Evolutionary conservation across 2,797 vertebrate genomes (phyloP).

Genomic region (Malacoctenus gilli): DNA sequence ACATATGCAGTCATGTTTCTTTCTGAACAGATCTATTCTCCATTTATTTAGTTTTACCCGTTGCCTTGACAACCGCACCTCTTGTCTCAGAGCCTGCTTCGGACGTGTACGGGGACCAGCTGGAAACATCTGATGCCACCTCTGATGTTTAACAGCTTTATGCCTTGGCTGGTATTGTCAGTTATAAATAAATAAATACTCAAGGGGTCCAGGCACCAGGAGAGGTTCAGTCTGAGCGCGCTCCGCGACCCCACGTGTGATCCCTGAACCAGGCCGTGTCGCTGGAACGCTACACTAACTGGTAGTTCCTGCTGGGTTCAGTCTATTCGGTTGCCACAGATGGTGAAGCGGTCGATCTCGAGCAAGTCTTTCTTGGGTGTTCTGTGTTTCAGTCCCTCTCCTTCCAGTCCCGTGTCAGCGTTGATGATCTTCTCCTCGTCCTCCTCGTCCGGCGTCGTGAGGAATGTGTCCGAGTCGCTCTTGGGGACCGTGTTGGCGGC

Average conservation of each 20-base stretch:
- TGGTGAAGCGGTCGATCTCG: slow-evolving; percentile 99
- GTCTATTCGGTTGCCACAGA: slow-evolving; percentile 98
- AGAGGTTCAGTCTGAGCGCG: slow-evolving; percentile 49
- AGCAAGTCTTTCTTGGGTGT: slow-evolving; percentile 94
- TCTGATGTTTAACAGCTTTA: slow-evolving; percentile 62
- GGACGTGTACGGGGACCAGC: slow-evolving; percentile 31
- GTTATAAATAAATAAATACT: slow-evolving; percentile 92
- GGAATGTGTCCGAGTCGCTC: slow-evolving; percentile 91
- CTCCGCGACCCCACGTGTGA: slow-evolving; percentile 58
- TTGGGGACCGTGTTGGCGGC: slow-evolving; percentile 82
- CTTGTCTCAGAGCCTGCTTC: slow-evolving; percentile 8
- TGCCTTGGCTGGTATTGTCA: slow-evolving; percentile 70
- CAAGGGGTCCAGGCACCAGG: slow-evolving; percentile 59
- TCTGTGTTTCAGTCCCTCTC: slow-evolving; percentile 85
- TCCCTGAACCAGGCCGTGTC: slow-evolving; percentile 59
- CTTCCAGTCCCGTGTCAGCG: slow-evolving; percentile 82
- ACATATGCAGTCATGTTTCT: slow-evolving; percentile 14
- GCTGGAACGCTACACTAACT: slow-evolving; percentile 29
- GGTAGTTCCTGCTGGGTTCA: slow-evolving; percentile 73
- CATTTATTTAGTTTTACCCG: slow-evolving; percentile 1
- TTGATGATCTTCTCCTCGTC: slow-evolving; percentile 82
- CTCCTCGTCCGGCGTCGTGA: slow-evolving; percentile 95
- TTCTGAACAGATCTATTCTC: slow-evolving; percentile 2
- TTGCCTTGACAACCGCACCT: slow-evolving; percentile 13
- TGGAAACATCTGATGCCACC: slow-evolving; percentile 31